Percentiles rank a stretch among this genome's conserved stretches.
Conservation (phyloP, 2,888 invertebrate genomes). For the Helicoverpa assulta region DNA sequence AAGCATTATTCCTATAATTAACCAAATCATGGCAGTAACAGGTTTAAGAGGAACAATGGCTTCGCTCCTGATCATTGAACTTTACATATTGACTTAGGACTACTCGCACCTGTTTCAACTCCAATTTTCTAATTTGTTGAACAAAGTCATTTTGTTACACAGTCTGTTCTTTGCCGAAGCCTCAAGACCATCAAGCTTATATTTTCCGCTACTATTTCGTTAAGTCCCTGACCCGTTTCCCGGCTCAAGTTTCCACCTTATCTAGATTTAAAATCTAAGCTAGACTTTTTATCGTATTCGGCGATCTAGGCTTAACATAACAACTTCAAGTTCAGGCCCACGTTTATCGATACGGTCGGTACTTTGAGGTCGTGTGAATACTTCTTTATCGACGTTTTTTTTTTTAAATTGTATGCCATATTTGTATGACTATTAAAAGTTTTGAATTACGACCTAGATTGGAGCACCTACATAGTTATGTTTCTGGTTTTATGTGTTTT, state of each 20-base stretch:
- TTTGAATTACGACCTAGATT: slow-evolving; percentile 50
- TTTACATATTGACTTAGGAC: slow-evolving; percentile 60
- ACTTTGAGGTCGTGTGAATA: slow-evolving; percentile 60
- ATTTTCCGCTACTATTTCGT: slow-evolving; percentile 66
- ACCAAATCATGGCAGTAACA: slow-evolving; percentile 44
- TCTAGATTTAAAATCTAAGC: slow-evolving; percentile 80
- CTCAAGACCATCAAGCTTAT: slow-evolving; percentile 46
- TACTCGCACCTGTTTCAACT: slow-evolving; percentile 58
- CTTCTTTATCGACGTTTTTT: slow-evolving; percentile 51
- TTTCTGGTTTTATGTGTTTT: slow-evolving; percentile 24
- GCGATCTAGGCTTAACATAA: slow-evolving; percentile 76
- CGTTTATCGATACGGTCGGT: slow-evolving; percentile 69
- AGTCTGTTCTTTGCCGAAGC: slow-evolving; percentile 11
- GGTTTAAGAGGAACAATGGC: slow-evolving; percentile 38
- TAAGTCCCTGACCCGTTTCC: slow-evolving; percentile 79
- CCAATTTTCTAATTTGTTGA: slow-evolving; percentile 56
- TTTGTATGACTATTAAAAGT: slow-evolving; percentile 50
- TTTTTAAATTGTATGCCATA: slow-evolving; percentile 53
- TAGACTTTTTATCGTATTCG: slow-evolving; percentile 75
- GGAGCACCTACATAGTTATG: slow-evolving; percentile 32
- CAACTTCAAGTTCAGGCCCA: slow-evolving; percentile 77
- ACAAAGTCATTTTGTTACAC: slow-evolving; percentile 46
- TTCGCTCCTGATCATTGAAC: slow-evolving; percentile 60
- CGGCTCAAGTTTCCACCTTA: slow-evolving; percentile 78
- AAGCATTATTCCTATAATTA: slow-evolving; percentile 42